A percentile compares a stretch with the other conserved stretches of the same genome.
phyloP scores from a whole-genome alignment of 2,113 vertebrate species.

The Nicator chloris region DNA sequence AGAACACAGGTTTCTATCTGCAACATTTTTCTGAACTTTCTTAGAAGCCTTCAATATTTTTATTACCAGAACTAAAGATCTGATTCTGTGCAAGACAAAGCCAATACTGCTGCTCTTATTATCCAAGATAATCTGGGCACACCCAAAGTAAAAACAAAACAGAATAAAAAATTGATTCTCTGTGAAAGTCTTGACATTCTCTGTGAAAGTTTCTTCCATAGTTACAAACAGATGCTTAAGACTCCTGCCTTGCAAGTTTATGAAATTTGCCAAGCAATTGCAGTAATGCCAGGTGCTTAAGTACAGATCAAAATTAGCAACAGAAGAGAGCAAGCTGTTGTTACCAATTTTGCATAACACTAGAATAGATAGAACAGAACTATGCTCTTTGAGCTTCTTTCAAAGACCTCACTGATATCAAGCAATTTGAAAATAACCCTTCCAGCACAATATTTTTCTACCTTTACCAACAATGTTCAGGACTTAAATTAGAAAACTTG shows the following conservation, averaged over 20 bases:
- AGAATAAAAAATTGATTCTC: background rate
- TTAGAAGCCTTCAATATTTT: background rate
- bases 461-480: background rate
- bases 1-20: background rate
- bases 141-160: background rate
- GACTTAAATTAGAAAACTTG: slow-evolving; percentile 7
- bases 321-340: slow-evolving; percentile 13
- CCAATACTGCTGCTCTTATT: background rate
- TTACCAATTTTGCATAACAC: background rate
- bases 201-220: background rate
- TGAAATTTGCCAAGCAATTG: slow-evolving; percentile 20
- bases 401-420: background rate
- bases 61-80: background rate
- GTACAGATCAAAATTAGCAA: slow-evolving; percentile 34
- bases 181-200: background rate
- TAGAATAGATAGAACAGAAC: background rate
- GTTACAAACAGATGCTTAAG: slow-evolving; percentile 43
- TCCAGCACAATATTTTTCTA: background rate
- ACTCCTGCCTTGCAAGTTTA: background rate
- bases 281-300: background rate
- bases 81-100: background rate
- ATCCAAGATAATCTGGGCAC: background rate
- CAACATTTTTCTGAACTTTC: background rate
- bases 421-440: slow-evolving; percentile 1
- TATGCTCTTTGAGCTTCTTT: background rate